These are phyloP conservation scores for Oophaga sylvatica DNA, from an alignment of 2,797 vertebrate species.

Conservation along the genomic window DNA sequence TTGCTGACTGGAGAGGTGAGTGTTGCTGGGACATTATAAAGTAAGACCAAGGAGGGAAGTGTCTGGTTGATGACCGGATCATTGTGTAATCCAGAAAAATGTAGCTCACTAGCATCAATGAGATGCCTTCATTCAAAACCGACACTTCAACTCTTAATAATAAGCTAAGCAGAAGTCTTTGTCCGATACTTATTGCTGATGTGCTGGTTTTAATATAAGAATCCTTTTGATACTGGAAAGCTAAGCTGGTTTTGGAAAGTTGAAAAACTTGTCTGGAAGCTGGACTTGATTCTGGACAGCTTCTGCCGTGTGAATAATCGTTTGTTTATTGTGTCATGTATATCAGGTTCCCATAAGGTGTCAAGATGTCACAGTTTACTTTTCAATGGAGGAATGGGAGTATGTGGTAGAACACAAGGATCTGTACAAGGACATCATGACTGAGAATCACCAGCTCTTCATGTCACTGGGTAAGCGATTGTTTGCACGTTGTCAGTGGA, in stretches of 20 bases:
- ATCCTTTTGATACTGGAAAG: no score
- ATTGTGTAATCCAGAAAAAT: not conserved
- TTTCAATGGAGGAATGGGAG: conserved; percentile 7
- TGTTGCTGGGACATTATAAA: not conserved
- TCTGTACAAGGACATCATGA: not conserved
- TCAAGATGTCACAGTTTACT: conserved; percentile 7
- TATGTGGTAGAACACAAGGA: not conserved
- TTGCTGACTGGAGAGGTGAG: conserved; percentile 31
- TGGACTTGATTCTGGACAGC: no score
- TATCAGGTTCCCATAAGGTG: conserved; percentile 6
- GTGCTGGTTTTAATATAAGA: no score
- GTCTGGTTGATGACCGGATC: not conserved
- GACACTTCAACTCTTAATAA: no score
- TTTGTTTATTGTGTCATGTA: no score
- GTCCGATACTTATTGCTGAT: no score
- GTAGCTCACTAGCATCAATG: no score
- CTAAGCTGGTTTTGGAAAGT: no score
- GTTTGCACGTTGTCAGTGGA: not conserved
- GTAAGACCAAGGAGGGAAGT: not conserved
- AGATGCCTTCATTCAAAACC: no score
- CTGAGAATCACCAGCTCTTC: not conserved
- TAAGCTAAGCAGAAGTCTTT: no score
- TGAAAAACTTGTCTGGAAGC: no score
- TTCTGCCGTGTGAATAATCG: no score
- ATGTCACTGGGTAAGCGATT: not conserved